Evolutionary conservation across 2,113 vertebrate species (phyloP).

Genomic region (Hippocampus mohnikei): DNA sequence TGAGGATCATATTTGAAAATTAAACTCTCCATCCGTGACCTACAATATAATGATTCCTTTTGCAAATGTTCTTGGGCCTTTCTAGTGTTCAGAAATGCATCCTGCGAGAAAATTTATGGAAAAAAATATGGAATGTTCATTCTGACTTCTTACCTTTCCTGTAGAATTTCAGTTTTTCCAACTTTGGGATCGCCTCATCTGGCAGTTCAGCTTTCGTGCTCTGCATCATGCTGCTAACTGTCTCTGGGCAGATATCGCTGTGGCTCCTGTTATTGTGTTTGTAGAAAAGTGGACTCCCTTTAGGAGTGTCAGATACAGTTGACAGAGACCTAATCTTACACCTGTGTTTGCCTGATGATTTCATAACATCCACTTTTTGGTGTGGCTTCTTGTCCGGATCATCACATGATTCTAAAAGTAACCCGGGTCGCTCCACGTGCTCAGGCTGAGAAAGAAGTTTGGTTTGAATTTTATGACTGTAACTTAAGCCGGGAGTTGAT

Average conservation of each 20-base stretch:
- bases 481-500: constrained; percentile 40
- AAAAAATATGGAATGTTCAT: neutral
- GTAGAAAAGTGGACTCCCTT: constrained; percentile 74
- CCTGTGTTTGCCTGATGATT: constrained; percentile 60
- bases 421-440: constrained; percentile 1
- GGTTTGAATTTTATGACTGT: constrained; percentile 40
- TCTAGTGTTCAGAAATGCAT: constrained; percentile 11
- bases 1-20: constrained; percentile 29
- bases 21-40: constrained; percentile 46
- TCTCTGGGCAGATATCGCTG: constrained; percentile 69
- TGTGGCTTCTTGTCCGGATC: constrained; percentile 6
- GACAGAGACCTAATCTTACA: constrained; percentile 65
- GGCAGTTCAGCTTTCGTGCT: constrained; percentile 66
- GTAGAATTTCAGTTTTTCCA: constrained; percentile 55
- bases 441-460: constrained; percentile 33
- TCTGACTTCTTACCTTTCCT: constrained; percentile 75
- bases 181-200: constrained; percentile 68
- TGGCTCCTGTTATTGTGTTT: constrained; percentile 58
- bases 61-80: constrained; percentile 26
- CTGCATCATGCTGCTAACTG: constrained; percentile 59
- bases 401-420: constrained; percentile 1
- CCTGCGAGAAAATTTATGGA: constrained; percentile 7
- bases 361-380: constrained; percentile 44
- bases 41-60: constrained; percentile 37
- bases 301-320: constrained; percentile 67